Evolutionary conservation across 2,113 vertebrate species (phyloP), one percentile per base, ranked within the genome.

Genomic region (Macroglossus sobrinus): DNA sequence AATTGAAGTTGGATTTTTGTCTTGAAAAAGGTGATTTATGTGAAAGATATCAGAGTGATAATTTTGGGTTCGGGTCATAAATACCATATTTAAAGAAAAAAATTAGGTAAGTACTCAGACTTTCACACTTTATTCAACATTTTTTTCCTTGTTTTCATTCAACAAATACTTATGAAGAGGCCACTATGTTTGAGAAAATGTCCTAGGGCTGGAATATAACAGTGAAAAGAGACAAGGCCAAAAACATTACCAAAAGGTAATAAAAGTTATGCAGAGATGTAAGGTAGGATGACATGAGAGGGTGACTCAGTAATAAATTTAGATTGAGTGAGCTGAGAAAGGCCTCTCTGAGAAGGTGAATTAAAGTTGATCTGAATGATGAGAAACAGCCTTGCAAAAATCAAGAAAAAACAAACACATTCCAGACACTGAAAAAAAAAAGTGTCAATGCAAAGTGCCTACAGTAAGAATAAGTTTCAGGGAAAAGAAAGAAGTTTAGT

Each of bases 31-130:
- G 8, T 55, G 2, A 59, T 30, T 68, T 90, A 43, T 40, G 30
- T 43, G 40, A 26, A 92, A 89, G 78, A 68, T 79, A 3, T 84
- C 64, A 74, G 55, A 79, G 35, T 43, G 24, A 22, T 59, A 35
- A 61, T 93, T 94, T 74, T 40, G 61, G 43, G 12, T 80, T 72
- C 53, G 40, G 14, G 28, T 68, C 18, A 18, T 75, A 85, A 95
- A 85, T 68, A 81, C 6, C 38, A 79, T 50, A 86, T 92, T 89
- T 78, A 86, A n/a, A 30, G 86, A 87, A 33, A 72, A n/a, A 91
- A 75, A 61, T 66, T 50, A 68, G 33, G 9, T 63, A 75, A 61
- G 4, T 71, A 80, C 59, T 92, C 79, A 87, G 10, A 40, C 16
- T 30, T 7, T n/a, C 14, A 33, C 11, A 35, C 18, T 76, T 68